Base-by-base conservation (phyloP, 1,140 invertebrate genomes). In the Pentalonia nigronervosa region DNA sequence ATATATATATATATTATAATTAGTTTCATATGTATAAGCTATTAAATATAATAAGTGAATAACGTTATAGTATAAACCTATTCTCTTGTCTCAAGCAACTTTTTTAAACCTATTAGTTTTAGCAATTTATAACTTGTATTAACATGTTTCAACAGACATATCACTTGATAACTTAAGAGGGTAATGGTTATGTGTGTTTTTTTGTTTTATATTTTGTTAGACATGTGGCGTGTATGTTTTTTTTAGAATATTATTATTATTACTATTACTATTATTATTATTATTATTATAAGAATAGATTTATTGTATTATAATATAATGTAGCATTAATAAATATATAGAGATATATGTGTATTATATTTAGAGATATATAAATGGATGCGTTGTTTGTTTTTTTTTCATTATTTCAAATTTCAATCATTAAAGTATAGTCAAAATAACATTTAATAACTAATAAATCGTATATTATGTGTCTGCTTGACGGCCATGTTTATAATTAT, bases 131-230 rank as follows among this genome's bases (percentile, higher is more conserved):
- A n/a, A 86, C 36, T 84, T 86, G 36, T 86, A 45, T 2, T n/a
- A 86, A 86, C 45, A 47, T 87, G 84, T 47, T 47, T n/a, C 45
- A 87, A 87, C 45, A 87, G 86, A 87, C 86, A 87, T 87, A 87
- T 87, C 86, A 87, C 30, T 48, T 87, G 86, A n/a, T 87, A 87
- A 87, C 86, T 30, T 87, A 87, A 87, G 86, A 87, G 86, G 86
- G 86, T 87, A 87, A 87, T 48, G 84, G 45, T 86, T 86, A 86
- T 86, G 45, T 86, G 30, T 87, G 2, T 48, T 87, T 48, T 87
- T 86, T 45, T 41, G 41, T 48, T 87, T 87, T 87, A 4, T 76
- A n/a, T 30, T 76, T 76, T 76, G n/a, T 76, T 76, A 76, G 30
- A 34, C 60, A 76, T 76, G n/a, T 30, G 60, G 17, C 14, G 17